Conservation (phyloP, 2,888 invertebrate genomes). For the Lithophane semibrunnea region DNA sequence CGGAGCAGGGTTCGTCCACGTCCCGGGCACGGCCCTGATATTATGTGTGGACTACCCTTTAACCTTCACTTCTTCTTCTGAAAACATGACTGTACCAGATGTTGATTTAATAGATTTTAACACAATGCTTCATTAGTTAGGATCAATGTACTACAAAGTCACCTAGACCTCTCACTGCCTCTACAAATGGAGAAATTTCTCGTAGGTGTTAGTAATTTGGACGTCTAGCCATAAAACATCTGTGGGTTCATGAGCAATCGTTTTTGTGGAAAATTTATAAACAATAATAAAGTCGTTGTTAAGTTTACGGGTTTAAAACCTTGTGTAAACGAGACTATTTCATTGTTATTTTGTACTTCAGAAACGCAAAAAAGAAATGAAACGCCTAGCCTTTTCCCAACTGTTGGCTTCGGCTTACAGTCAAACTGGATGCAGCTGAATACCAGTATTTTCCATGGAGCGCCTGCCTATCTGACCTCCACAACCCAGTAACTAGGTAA, state of each 20-base stretch:
- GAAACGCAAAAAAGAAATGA: not conserved
- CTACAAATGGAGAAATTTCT: not conserved
- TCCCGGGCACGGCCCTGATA: not conserved
- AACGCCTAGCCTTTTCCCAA: no score
- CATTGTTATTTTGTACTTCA: not conserved
- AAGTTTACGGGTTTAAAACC: conserved; percentile 6
- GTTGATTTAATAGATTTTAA: conserved; percentile 1
- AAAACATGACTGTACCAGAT: not conserved
- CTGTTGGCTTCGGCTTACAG: no score
- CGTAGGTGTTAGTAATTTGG: conserved; percentile 16
- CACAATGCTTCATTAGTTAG: conserved; percentile 1
- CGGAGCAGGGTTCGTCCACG: not conserved
- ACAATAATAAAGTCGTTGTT: conserved; percentile 15
- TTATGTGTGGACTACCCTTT: not conserved
- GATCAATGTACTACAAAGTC: conserved; percentile 20
- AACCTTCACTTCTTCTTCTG: not conserved
- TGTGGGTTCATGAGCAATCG: not conserved
- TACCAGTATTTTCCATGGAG: no score
- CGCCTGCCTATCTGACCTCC: no score
- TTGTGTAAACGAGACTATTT: not conserved
- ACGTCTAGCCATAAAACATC: not conserved
- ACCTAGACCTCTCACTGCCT: not conserved
- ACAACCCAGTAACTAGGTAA: no score
- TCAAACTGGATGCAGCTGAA: no score
- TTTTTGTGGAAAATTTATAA: conserved; percentile 9